Evolutionary conservation across 2,797 vertebrate species (phyloP), one percentile per base, ranked within the genome.

Genomic region (Lagocephalus sceleratus): DNA sequence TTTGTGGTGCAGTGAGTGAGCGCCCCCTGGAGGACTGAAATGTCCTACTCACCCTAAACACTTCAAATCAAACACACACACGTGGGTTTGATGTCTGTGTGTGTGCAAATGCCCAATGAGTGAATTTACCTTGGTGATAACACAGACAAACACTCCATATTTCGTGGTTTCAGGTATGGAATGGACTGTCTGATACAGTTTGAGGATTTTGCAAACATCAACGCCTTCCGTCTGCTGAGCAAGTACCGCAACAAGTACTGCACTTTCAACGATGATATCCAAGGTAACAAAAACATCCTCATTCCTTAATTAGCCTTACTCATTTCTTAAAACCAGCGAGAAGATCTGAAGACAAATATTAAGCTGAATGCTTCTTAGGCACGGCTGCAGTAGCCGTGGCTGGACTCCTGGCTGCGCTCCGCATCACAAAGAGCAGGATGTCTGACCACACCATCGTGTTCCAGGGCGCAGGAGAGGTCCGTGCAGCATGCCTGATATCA

Each of bases 221-320:
- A 98, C 52, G 97, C 97, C 59, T 99, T 99, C 87, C 94, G 93
- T 44, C 93, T 99, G 54, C 91, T 99, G 73, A 89, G 85, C 62
- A 98, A 96, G 74, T 99, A 98, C 72, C 92, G 94, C 60, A 91
- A 95, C 81, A 84, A 88, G 51, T 99, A 96, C 71, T 98, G 97
- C 86, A 99, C 95, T 2, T 99, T 99, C 87, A 99, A 99, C 29
- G 97, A 99, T 62, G 97, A 99, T 79, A 99, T 99, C 79, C 97
- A 99, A 95, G 96, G 97, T 92, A 80, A 63, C 15, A 17, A 14
- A 10, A 4, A 52, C 6, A 20, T 7, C 12, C 19, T 42, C 16
- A 17, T 42, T 19, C 16, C 16, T 19, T 10, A 19, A n/a, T 19
- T 19, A 42, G n/a, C n/a, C n/a, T n/a, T n/a, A n/a, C n/a, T n/a